These are phyloP conservation scores for Punctoribates punctum DNA, from an alignment of 2,888 invertebrate genomes.

Conservation along the genomic window DNA sequence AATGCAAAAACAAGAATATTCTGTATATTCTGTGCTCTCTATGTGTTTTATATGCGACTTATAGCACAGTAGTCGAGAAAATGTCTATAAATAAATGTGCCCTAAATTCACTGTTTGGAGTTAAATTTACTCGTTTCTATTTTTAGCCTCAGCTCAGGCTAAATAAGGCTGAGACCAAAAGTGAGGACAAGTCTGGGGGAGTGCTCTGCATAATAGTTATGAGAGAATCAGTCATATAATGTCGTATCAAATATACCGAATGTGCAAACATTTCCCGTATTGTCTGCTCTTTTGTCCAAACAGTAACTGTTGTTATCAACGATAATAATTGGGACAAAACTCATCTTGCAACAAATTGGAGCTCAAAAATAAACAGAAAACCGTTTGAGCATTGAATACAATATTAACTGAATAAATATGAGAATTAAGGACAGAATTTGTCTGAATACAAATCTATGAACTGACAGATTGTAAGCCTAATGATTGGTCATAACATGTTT, in stretches of 20 bases:
- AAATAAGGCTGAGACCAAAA: neutral
- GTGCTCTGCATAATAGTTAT: neutral
- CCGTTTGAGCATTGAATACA: neutral
- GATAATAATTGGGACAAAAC: neutral
- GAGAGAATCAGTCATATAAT: neutral
- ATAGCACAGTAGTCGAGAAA: neutral
- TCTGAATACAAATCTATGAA: neutral
- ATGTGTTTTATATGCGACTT: neutral
- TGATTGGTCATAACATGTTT: neutral
- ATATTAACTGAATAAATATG: neutral
- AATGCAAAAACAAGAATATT: neutral
- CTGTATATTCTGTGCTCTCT: neutral
- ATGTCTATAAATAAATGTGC: slow-evolving; percentile 28
- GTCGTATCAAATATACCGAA: neutral
- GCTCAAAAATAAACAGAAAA: slow-evolving; percentile 8
- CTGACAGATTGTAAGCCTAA: neutral
- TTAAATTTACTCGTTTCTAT: slow-evolving; percentile 2
- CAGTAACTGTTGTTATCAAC: neutral
- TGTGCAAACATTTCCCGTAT: neutral
- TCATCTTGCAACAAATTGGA: slow-evolving; percentile 5
- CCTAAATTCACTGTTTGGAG: slow-evolving; percentile 33
- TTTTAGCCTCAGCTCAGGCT: slow-evolving; percentile 14
- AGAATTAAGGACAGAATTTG: neutral
- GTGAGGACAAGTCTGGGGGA: too few species aligned
- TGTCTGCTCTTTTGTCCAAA: neutral